These are phyloP conservation scores for Phenacoccus solenopsis DNA, from an alignment of 1,140 invertebrate species.

Conservation along the genomic window DNA sequence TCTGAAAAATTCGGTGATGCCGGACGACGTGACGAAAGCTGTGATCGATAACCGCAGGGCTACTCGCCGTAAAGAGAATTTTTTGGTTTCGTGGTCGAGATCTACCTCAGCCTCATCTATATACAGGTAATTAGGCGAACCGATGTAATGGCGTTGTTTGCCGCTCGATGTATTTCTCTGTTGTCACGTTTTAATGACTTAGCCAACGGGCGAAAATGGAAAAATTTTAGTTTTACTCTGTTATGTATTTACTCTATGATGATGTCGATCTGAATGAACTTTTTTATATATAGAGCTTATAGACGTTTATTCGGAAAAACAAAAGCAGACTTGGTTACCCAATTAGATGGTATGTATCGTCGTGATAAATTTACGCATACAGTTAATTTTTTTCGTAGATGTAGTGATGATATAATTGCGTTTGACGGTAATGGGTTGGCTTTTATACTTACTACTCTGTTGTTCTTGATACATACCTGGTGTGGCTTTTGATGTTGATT, in stretches of 20 bases:
- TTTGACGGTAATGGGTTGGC: background rate
- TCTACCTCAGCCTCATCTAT: conserved; percentile 49
- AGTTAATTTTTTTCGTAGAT: background rate
- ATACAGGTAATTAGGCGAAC: conserved; percentile 45
- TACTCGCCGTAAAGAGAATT: conserved; percentile 42
- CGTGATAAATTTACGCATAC: background rate
- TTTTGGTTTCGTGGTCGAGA: conserved; percentile 49
- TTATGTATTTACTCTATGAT: no score
- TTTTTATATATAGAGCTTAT: conserved; percentile 11
- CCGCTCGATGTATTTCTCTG: no score
- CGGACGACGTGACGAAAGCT: conserved; percentile 41
- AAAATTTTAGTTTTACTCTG: no score
- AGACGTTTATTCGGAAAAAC: conserved; percentile 14
- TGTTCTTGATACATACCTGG: background rate
- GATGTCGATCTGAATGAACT: background rate
- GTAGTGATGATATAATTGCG: background rate
- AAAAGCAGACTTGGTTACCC: conserved; percentile 15
- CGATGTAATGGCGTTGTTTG: no score
- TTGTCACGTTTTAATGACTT: no score
- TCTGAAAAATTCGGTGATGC: conserved; percentile 37
- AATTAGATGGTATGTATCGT: conserved; percentile 16
- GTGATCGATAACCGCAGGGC: conserved; percentile 34
- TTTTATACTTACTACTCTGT: background rate
- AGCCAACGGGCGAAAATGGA: no score
- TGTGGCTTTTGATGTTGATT: background rate